phyloP scores from a whole-genome alignment of 2,888 invertebrate genomes.

The Ennomos erosarius region DNA sequence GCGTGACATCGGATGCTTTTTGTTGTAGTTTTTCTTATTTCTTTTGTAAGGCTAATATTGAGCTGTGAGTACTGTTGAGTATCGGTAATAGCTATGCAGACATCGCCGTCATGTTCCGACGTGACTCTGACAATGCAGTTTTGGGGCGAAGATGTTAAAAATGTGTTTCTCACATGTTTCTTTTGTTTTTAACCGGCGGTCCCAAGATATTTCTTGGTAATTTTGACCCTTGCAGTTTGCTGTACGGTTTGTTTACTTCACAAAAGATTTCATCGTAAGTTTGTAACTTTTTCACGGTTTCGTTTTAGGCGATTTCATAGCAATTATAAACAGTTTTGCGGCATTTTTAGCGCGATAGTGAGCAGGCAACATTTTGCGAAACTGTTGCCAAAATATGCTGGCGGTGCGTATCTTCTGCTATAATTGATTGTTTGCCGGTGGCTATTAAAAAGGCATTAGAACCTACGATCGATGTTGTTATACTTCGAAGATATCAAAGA shows the following conservation, averaged over 20 bases:
- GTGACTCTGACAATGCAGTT: slow-evolving; percentile 78
- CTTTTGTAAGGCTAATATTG: slow-evolving; percentile 72
- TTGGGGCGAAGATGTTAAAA: slow-evolving; percentile 42
- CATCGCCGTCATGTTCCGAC: slow-evolving; percentile 53
- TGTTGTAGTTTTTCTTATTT: slow-evolving; percentile 61
- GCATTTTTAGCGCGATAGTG: slow-evolving; percentile 32
- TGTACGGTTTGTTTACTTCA: slow-evolving; percentile 2
- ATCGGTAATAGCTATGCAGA: slow-evolving; percentile 69
- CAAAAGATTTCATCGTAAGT: slow-evolving; percentile 19
- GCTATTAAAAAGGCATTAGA: slow-evolving; percentile 61
- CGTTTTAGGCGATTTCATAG: slow-evolving; percentile 44
- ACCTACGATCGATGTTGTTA: slow-evolving; percentile 42
- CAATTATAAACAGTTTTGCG: slow-evolving; percentile 50
- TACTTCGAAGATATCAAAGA: slow-evolving; percentile 33
- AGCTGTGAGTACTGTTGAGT: slow-evolving; percentile 64
- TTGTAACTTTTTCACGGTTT: slow-evolving; percentile 31
- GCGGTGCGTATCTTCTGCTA: slow-evolving; percentile 39
- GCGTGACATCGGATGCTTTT: slow-evolving; percentile 81
- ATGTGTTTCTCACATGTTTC: slow-evolving; percentile 57
- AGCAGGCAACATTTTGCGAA: slow-evolving; percentile 36
- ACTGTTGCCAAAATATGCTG: slow-evolving; percentile 45
- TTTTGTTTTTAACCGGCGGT: slow-evolving; percentile 42
- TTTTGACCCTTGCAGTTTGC: slow-evolving; percentile 6
- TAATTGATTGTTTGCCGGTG: slow-evolving; percentile 53
- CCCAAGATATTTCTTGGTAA: slow-evolving; percentile 15